Evolutionary conservation across 1,140 invertebrate species (phyloP).

Genomic region (Hyles euphorbiae): DNA sequence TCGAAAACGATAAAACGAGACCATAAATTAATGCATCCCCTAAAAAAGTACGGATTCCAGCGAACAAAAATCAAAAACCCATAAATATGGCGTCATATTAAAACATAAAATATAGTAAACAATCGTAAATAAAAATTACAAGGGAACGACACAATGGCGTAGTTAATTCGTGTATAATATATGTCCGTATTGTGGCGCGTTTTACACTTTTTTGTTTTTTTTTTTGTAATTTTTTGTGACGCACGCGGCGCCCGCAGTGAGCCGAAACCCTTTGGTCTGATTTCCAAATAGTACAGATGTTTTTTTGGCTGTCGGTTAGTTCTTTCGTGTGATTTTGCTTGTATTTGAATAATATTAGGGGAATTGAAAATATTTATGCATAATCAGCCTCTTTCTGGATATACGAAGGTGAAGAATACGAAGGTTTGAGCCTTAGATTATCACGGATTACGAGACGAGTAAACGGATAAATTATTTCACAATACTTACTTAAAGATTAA

Average conservation of each 20-base stretch:
- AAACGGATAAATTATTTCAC: too few species aligned
- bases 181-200: constrained; percentile 61
- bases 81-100: constrained; percentile 68
- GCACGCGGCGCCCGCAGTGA: constrained; percentile 56
- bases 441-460: too few species aligned
- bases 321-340: too few species aligned
- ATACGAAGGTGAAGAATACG: too few species aligned
- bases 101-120: constrained; percentile 74
- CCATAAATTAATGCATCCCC: constrained; percentile 53
- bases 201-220: constrained; percentile 66
- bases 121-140: constrained; percentile 74
- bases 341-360: too few species aligned
- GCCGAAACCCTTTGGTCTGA: constrained; percentile 54
- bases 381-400: too few species aligned
- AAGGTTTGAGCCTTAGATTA: too few species aligned
- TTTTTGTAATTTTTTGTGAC: constrained; percentile 50
- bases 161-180: constrained; percentile 69
- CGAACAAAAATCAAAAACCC: constrained; percentile 44
- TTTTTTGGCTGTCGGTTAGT: constrained; percentile 18
- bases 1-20: constrained; percentile 37
- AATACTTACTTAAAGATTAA: too few species aligned
- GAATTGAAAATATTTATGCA: too few species aligned
- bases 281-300: constrained; percentile 36
- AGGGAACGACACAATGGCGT: constrained; percentile 62
- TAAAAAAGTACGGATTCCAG: constrained; percentile 43